phyloP scores from a whole-genome alignment of 2,888 invertebrate genomes.

The Ophraella communa region DNA sequence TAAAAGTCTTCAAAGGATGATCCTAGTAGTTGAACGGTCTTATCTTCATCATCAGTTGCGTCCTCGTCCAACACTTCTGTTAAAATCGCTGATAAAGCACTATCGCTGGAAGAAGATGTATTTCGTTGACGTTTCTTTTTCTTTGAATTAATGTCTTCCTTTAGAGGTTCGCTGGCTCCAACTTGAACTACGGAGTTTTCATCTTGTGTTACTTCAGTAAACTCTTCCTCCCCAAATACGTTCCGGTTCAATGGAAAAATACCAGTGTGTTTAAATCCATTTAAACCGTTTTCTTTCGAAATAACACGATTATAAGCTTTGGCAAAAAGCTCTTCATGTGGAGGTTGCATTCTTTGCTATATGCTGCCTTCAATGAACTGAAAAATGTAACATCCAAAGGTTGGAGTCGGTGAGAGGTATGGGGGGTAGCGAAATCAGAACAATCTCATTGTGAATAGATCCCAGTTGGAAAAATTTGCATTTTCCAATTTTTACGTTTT shows the following conservation, averaged over 20 bases:
- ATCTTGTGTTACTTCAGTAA: neutral
- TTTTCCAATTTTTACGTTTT: no score
- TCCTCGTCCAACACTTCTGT: conserved; percentile 14
- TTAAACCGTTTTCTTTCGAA: conserved; percentile 20
- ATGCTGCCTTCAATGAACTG: conserved; percentile 28
- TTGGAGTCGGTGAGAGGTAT: conserved; percentile 26
- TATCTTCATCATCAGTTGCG: conserved; percentile 19
- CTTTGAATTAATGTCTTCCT: neutral
- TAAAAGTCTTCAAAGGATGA: neutral
- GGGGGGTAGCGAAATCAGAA: conserved; percentile 25
- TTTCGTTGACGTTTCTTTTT: neutral
- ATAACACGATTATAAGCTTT: conserved; percentile 13
- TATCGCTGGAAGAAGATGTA: conserved; percentile 9
- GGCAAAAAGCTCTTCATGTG: conserved; percentile 13
- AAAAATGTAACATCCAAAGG: conserved; percentile 29
- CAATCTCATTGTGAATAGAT: conserved; percentile 23
- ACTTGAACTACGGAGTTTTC: neutral
- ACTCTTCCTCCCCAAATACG: conserved; percentile 26
- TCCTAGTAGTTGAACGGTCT: conserved; percentile 10
- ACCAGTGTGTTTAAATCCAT: conserved; percentile 20
- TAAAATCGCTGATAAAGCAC: neutral
- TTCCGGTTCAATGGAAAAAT: conserved; percentile 17
- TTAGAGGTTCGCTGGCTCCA: neutral
- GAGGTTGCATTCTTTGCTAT: conserved; percentile 26
- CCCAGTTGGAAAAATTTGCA: no score